Base-by-base conservation (phyloP, 1,140 invertebrate species). In the Tetragonula clypearis region DNA sequence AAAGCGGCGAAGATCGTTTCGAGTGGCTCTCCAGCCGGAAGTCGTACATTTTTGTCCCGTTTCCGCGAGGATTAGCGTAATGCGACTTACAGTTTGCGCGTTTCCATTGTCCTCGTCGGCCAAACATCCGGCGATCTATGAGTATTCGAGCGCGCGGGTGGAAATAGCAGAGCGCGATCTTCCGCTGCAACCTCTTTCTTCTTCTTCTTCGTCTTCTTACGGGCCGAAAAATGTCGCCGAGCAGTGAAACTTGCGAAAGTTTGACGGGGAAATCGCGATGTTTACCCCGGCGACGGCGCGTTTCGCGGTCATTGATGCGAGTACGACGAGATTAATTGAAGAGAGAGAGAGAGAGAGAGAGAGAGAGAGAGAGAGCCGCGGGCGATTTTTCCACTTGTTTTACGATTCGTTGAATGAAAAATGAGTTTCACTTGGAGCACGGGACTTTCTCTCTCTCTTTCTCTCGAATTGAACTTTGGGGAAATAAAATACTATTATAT, bases 61-160 rank as follows among this genome's bases (percentile, higher is more conserved):
- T 58, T 53, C 23, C 53, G 73, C 66, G 41, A n/a, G 82, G 82
- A 84, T 84, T 84, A 79, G 53, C 71, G 79, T 79, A 79, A 84
- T 65, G 58, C 76, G 82, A 79, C 77, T 79, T 84, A 79, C 68
- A 79, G 77, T 84, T 30, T 65, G 49, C 35, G 56, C 35, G 49
- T n/a, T 49, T 49, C 66, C 77, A 72, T 84, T 84, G 76, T 79
- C 30, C 65, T 21, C 26, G n/a, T 8, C 49, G 65, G 30, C 53
- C 78, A 68, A 79, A 79, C 78, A 56, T n/a, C 26, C 23, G 41
- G 21, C 56, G 77, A 79, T 69, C 78, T 69, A 65, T 26, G 75
- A 65, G 60, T 30, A 26, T 26, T 4, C 14, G 35, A 30, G n/a
- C 17, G 21, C 56, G 2, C 11, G 11, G 17, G 23, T 9, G 21